Conservation (phyloP, 1,140 invertebrate species). For the Ctenoplectra terminalis region DNA sequence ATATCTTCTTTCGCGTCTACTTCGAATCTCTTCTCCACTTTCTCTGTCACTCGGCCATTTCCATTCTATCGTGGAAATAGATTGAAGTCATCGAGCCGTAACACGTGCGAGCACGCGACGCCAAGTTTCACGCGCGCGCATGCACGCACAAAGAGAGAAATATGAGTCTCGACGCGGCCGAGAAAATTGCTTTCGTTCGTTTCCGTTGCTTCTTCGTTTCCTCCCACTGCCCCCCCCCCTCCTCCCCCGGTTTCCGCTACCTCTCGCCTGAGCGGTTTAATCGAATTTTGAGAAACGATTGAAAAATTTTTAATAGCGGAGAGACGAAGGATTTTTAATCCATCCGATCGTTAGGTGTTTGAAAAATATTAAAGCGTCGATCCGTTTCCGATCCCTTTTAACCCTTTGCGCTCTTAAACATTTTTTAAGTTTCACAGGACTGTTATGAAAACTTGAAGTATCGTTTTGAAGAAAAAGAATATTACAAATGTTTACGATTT, state of each 20-base stretch:
- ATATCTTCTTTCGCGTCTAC: neutral
- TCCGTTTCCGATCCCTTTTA: too few species aligned
- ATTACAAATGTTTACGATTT: too few species aligned
- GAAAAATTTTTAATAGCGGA: neutral
- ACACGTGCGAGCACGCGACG: slow-evolving; percentile 14
- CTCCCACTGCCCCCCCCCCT: too few species aligned
- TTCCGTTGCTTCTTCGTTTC: slow-evolving; percentile 30
- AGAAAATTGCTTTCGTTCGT: slow-evolving; percentile 56
- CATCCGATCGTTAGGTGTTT: neutral
- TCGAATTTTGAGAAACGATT: slow-evolving; percentile 6
- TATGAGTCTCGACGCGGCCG: slow-evolving; percentile 18
- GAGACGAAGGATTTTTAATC: neutral
- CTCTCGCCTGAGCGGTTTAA: neutral
- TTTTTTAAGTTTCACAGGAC: too few species aligned
- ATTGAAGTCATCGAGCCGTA: slow-evolving; percentile 51
- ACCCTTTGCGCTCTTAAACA: too few species aligned
- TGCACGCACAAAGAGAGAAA: slow-evolving; percentile 23
- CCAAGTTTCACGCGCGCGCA: neutral
- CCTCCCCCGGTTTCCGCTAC: neutral
- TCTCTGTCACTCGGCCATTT: slow-evolving; percentile 13
- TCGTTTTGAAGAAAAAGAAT: too few species aligned
- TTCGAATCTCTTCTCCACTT: neutral
- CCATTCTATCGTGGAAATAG: slow-evolving; percentile 48
- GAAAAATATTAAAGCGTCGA: too few species aligned
- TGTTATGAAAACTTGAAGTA: too few species aligned